A percentile compares a stretch with the other conserved stretches of the same genome.
Conservation (phyloP, 2,888 invertebrate genomes). For the Colletes collaris region DNA sequence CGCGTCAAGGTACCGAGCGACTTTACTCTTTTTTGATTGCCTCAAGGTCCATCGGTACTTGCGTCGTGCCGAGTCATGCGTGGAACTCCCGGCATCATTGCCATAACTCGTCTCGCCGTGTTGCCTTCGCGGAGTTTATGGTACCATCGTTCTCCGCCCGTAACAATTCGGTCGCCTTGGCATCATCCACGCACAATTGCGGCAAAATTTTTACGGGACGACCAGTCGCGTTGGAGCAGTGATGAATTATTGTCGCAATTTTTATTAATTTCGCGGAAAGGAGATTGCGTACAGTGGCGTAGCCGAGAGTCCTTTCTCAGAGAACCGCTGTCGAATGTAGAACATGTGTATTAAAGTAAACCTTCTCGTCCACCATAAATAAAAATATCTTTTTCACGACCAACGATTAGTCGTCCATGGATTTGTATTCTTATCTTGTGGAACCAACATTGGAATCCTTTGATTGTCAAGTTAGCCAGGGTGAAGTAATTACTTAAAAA, state of each 20-base stretch:
- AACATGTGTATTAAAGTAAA: neutral
- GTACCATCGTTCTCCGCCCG: conserved; percentile 62
- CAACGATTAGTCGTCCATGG: too few relatives aligned
- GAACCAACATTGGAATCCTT: too few relatives aligned
- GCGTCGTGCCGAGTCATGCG: conserved; percentile 71
- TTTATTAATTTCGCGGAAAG: conserved; percentile 29
- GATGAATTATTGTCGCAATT: conserved; percentile 36
- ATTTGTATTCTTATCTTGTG: too few relatives aligned
- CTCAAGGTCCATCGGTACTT: conserved; percentile 66
- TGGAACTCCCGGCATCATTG: conserved; percentile 69
- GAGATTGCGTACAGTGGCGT: neutral
- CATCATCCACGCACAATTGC: conserved; percentile 52
- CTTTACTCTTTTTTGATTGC: conserved; percentile 54
- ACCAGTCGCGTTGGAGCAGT: neutral
- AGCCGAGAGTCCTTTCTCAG: conserved; percentile 27
- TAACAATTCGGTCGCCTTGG: conserved; percentile 65
- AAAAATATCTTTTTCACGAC: too few relatives aligned
- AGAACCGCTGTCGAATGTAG: conserved; percentile 14
- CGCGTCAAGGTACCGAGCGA: conserved; percentile 59
- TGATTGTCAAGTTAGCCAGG: too few relatives aligned
- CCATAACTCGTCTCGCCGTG: conserved; percentile 71
- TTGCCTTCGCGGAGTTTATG: conserved; percentile 67
- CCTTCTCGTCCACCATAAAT: too few relatives aligned
- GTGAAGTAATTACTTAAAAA: neutral
- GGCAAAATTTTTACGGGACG: conserved; percentile 37